Conservation (phyloP, 2,888 invertebrate species). For the Ichneumoninae sp. region DNA sequence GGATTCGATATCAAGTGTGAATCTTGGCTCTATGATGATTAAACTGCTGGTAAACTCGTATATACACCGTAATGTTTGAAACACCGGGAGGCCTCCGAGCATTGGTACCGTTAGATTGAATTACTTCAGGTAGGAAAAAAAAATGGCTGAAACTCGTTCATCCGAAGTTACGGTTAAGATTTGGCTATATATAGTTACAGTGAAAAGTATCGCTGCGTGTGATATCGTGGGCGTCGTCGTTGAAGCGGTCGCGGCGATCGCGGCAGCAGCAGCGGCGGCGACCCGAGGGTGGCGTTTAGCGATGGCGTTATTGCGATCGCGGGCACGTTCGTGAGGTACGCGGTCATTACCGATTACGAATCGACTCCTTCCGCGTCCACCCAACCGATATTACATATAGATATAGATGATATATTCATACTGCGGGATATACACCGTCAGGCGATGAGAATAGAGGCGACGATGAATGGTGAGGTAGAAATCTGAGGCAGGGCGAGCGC, state of each 20-base stretch:
- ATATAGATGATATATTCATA: slow-evolving; percentile 21
- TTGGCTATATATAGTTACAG: background rate
- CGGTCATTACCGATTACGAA: slow-evolving; percentile 70
- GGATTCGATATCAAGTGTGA: too few relatives aligned
- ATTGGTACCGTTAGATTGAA: too few relatives aligned
- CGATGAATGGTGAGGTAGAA: slow-evolving; percentile 49
- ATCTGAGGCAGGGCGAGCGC: slow-evolving; percentile 26
- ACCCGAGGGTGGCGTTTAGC: slow-evolving; percentile 34
- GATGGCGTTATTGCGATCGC: slow-evolving; percentile 49
- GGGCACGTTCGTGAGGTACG: slow-evolving; percentile 45
- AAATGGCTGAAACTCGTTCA: background rate
- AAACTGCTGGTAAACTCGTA: background rate
- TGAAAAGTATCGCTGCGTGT: slow-evolving; percentile 11
- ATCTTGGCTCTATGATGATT: too few relatives aligned
- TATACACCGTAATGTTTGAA: background rate
- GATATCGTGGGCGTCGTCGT: slow-evolving; percentile 37
- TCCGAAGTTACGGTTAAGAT: slow-evolving; percentile 12
- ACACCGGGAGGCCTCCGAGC: too few relatives aligned
- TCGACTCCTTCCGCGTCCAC: slow-evolving; percentile 69
- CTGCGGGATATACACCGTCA: slow-evolving; percentile 40
- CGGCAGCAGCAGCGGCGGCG: slow-evolving; percentile 13
- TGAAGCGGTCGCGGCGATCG: slow-evolving; percentile 43
- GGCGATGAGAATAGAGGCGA: slow-evolving; percentile 44
- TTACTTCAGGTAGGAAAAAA: background rate
- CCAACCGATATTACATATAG: slow-evolving; percentile 22